Percentiles rank a stretch among this genome's conserved stretches.
Conservation (phyloP, 2,113 vertebrate genomes). For the Takifugu flavidus region DNA sequence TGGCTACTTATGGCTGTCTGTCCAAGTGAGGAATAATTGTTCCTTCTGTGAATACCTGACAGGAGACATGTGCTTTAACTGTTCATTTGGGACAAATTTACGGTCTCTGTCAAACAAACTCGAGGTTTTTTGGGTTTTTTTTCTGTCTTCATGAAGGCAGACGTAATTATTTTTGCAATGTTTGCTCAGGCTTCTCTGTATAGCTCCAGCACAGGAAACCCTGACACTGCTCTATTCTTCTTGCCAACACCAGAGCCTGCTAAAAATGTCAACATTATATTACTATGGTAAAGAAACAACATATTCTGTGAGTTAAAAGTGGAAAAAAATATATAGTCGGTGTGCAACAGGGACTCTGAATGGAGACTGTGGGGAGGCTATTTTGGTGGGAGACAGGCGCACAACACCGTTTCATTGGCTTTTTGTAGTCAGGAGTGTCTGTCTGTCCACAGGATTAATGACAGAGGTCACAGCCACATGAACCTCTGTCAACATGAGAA, state of each 20-base stretch:
- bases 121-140: slow-evolving; percentile 50
- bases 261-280: slow-evolving; percentile 48
- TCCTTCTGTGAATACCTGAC: slow-evolving; percentile 68
- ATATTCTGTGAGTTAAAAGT: slow-evolving; percentile 39
- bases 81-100: slow-evolving; percentile 60
- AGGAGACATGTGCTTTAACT: slow-evolving; percentile 57
- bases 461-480: slow-evolving; percentile 38
- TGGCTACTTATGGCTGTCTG: slow-evolving; percentile 61
- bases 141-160: slow-evolving; percentile 49
- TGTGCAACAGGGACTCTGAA: slow-evolving; percentile 28
- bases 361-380: slow-evolving; percentile 23
- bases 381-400: slow-evolving; percentile 33
- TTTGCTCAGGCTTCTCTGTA: slow-evolving; percentile 58
- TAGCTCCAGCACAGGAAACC: slow-evolving; percentile 41
- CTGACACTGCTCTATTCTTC: slow-evolving; percentile 30
- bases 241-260: slow-evolving; percentile 26
- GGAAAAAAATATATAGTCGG: slow-evolving; percentile 38
- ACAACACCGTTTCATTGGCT: slow-evolving; percentile 22
- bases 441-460: slow-evolving; percentile 40
- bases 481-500: slow-evolving; percentile 43
- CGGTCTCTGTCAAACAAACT: slow-evolving; percentile 49
- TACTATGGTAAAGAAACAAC: slow-evolving; percentile 39
- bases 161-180: slow-evolving; percentile 64
- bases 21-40: slow-evolving; percentile 69
- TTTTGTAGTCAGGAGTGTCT: slow-evolving; percentile 7